Conservation (phyloP, 2,888 invertebrate species). For the Tyria jacobaeae region DNA sequence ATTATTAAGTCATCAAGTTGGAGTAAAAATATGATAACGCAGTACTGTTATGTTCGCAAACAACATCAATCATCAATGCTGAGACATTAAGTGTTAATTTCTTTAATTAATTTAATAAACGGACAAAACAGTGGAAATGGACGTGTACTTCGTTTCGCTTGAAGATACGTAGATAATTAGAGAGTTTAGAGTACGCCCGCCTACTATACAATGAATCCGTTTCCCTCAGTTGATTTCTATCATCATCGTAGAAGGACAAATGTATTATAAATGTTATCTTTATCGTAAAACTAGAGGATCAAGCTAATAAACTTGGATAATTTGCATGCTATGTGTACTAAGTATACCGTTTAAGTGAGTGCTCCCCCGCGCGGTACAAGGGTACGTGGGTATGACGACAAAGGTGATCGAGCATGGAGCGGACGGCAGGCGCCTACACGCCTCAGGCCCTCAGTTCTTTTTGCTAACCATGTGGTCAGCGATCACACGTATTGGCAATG, state of each 20-base stretch:
- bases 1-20: slow-evolving; percentile 27
- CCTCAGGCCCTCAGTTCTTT: too few relatives aligned
- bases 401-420: too few relatives aligned
- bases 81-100: slow-evolving; percentile 48
- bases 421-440: too few relatives aligned
- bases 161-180: slow-evolving; percentile 51
- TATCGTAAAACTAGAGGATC: slow-evolving; percentile 10
- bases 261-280: slow-evolving; percentile 13
- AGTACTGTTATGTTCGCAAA: slow-evolving; percentile 29
- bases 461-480: too few relatives aligned
- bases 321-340: too few relatives aligned
- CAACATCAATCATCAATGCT: slow-evolving; percentile 33
- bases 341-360: too few relatives aligned
- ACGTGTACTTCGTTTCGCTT: slow-evolving; percentile 46
- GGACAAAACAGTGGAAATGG: slow-evolving; percentile 47
- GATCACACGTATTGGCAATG: too few relatives aligned
- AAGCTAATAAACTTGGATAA: slow-evolving; percentile 7
- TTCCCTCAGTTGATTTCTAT: slow-evolving; percentile 37
- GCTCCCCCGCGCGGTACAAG: too few relatives aligned
- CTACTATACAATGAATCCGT: slow-evolving; percentile 35
- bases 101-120: slow-evolving; percentile 53
- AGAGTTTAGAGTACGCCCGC: slow-evolving; percentile 39
- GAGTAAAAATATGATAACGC: slow-evolving; percentile 26
- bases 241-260: slow-evolving; percentile 26
- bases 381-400: too few relatives aligned